These are phyloP conservation scores for Hippotragus niger DNA, from an alignment of 2,113 vertebrate species.

Conservation along the genomic window DNA sequence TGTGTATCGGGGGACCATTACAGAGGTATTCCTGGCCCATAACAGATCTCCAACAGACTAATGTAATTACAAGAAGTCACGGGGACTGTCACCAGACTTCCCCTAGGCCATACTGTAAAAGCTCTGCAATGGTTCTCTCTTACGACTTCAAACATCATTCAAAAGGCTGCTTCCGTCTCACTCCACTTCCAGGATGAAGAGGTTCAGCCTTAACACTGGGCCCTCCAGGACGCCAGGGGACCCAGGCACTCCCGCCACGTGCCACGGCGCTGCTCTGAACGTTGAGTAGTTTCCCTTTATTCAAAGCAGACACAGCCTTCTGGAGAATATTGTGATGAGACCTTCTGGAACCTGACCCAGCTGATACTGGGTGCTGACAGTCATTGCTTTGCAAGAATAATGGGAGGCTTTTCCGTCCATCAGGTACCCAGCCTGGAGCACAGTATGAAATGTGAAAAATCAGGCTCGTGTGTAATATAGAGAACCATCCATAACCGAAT, in stretches of 20 bases:
- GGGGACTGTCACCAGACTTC: neutral
- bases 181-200: neutral
- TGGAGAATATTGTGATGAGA: too few species aligned
- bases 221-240: neutral
- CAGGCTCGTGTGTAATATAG: neutral
- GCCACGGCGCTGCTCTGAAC: neutral
- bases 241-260: neutral
- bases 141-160: neutral
- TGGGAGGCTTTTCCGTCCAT: neutral
- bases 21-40: neutral
- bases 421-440: neutral
- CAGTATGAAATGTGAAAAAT: neutral
- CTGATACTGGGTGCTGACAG: neutral
- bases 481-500: neutral
- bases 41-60: neutral
- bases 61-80: neutral
- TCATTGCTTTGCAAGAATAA: neutral
- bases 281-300: neutral
- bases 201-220: neutral
- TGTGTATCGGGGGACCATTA: neutral
- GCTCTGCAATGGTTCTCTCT: neutral
- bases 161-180: neutral
- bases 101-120: neutral
- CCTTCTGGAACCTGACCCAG: neutral
- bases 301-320: neutral